These are phyloP conservation scores for Drosophila prolongata DNA, from an alignment of 2,888 invertebrate genomes.

Conservation along the genomic window DNA sequence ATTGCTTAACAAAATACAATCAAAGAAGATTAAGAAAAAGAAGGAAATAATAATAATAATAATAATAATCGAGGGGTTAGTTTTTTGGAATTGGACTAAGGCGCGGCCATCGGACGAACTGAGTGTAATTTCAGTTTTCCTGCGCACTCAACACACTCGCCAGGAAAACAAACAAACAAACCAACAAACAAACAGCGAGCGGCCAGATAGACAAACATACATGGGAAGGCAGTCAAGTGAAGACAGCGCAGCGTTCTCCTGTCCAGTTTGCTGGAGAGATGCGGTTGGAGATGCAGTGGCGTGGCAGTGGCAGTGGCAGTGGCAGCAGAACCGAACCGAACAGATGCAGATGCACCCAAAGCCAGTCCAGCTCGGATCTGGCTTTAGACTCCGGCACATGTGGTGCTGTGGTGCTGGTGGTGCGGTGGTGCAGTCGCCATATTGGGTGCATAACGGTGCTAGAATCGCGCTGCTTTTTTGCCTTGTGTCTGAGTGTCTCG, in stretches of 20 bases:
- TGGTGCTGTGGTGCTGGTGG: constrained; percentile 22
- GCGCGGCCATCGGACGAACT: constrained; percentile 66
- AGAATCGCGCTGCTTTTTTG: constrained; percentile 73
- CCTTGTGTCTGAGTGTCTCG: constrained; percentile 32
- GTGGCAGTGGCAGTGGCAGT: constrained; percentile 49
- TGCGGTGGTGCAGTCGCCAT: constrained; percentile 62
- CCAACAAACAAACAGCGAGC: constrained; percentile 61
- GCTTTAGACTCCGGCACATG: constrained; percentile 18
- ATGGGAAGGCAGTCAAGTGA: constrained; percentile 74
- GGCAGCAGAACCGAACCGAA: constrained; percentile 5
- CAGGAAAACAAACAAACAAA: constrained; percentile 57
- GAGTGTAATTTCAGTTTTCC: constrained; percentile 73
- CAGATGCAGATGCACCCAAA: constrained; percentile 52
- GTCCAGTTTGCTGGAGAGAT: constrained; percentile 39
- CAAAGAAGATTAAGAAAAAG: constrained; percentile 12
- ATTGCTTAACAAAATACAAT: constrained; percentile 4
- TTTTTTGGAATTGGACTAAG: constrained; percentile 58
- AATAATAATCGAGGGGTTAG: constrained; percentile 37
- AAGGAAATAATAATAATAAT: constrained; percentile 45
- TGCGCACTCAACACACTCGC: constrained; percentile 66
- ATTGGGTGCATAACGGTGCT: constrained; percentile 81
- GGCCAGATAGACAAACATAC: constrained; percentile 66
- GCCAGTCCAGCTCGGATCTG: constrained; percentile 14
- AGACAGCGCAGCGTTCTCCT: constrained; percentile 52
- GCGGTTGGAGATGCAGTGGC: constrained; percentile 67